A percentile compares a stretch with the other conserved stretches of the same genome.
Evolutionary conservation across 2,113 vertebrate species (phyloP).

Genomic region (Neogale vison): DNA sequence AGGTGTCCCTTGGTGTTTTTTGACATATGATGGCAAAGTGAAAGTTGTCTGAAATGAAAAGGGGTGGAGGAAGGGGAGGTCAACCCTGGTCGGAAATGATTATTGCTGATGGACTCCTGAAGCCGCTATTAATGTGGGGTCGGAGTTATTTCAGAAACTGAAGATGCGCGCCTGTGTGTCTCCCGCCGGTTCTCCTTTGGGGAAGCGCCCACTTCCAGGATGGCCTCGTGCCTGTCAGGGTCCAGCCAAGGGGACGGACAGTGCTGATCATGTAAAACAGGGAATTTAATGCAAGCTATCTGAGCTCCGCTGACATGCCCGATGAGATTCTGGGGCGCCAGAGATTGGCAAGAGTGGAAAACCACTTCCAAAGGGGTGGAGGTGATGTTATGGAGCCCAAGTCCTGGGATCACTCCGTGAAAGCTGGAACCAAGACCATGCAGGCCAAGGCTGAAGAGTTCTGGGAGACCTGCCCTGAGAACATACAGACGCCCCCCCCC

Average conservation of each 20-base stretch:
- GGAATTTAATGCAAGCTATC: neutral
- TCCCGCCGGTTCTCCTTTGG: neutral
- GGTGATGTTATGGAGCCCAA: neutral
- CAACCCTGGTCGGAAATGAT: neutral
- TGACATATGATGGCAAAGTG: neutral
- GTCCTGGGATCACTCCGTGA: neutral
- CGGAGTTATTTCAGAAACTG: neutral
- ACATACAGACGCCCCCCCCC: neutral
- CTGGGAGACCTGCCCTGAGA: neutral
- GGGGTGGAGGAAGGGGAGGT: neutral
- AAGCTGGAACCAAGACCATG: neutral
- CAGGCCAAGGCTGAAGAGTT: accelerated
- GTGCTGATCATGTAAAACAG: neutral
- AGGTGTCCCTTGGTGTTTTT: neutral
- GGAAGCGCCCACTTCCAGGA: neutral
- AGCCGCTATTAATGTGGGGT: neutral
- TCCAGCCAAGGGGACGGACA: neutral
- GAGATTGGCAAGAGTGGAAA: neutral
- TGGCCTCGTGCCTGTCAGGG: accelerated
- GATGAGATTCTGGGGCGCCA: neutral
- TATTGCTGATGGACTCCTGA: neutral
- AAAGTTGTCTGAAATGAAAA: neutral
- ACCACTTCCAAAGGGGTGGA: too few species aligned
- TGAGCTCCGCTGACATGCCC: neutral
- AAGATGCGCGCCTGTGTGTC: neutral